A percentile compares a stretch with the other conserved stretches of the same genome.
Conservation (phyloP, 2,888 invertebrate genomes). For the Eristalis arbustorum region DNA sequence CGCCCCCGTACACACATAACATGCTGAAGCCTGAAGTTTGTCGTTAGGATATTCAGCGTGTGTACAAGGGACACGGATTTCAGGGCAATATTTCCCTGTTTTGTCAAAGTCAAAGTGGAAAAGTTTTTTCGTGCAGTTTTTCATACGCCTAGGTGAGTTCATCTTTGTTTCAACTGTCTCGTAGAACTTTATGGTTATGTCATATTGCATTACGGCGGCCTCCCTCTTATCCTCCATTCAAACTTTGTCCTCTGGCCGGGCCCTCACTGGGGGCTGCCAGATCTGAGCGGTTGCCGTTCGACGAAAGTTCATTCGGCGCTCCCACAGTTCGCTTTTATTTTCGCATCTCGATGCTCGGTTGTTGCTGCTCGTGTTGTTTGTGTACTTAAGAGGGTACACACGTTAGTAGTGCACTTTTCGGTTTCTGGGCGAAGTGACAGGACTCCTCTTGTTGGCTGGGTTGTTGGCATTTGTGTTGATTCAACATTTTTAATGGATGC, state of each 20-base stretch:
- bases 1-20: not conserved
- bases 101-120: conserved; percentile 68
- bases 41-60: conserved; percentile 21
- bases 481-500: conserved; percentile 57
- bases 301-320: conserved; percentile 19
- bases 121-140: conserved; percentile 63
- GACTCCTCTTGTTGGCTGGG: conserved; percentile 5
- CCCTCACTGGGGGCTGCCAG: conserved; percentile 13
- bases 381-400: conserved; percentile 22
- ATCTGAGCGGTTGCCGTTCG: not conserved
- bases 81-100: conserved; percentile 61
- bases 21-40: conserved; percentile 49
- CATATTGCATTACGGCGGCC: conserved; percentile 60
- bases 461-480: conserved; percentile 36
- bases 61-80: conserved; percentile 37
- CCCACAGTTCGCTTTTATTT: not conserved
- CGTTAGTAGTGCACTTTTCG: conserved; percentile 33
- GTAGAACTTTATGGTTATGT: conserved; percentile 63
- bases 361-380: conserved; percentile 4
- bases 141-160: conserved; percentile 68
- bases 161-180: conserved; percentile 57
- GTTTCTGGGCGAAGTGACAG: conserved; percentile 6
- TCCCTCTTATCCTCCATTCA: conserved; percentile 24
- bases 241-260: conserved; percentile 51
- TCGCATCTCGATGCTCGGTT: not conserved